Evolutionary conservation across 2,113 vertebrate species (phyloP).

Genomic region (Oncorhynchus nerka): DNA sequence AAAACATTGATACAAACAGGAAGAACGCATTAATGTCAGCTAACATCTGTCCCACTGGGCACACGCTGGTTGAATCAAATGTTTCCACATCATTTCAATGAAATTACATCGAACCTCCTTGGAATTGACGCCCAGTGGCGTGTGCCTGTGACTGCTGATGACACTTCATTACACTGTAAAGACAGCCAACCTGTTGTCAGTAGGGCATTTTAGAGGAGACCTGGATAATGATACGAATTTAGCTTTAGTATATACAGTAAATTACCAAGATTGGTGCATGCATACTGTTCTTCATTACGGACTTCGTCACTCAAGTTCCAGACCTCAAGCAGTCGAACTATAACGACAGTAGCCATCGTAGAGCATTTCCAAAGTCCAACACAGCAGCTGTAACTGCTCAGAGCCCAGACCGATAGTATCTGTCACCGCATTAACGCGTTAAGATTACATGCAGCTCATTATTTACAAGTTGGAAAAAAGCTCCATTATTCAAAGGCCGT

Average conservation of each 20-base stretch:
- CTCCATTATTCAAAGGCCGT: constrained; percentile 28
- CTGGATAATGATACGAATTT: no score
- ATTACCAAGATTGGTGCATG: background rate
- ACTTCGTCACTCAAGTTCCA: background rate
- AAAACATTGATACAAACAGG: no score
- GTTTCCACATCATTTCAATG: no score
- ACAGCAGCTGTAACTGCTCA: background rate
- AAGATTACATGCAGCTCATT: constrained; percentile 12
- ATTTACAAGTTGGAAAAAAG: constrained; percentile 23
- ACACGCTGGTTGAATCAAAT: no score
- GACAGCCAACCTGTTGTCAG: no score
- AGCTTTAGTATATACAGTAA: no score
- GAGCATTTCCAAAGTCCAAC: background rate
- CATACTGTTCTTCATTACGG: background rate
- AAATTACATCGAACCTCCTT: no score
- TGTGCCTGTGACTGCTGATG: background rate
- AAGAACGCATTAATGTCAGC: background rate
- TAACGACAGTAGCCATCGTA: background rate
- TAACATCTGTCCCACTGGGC: background rate
- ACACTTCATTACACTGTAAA: background rate
- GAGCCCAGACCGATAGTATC: constrained; percentile 20
- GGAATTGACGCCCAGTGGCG: background rate
- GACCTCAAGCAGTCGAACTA: background rate
- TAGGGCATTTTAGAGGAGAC: no score
- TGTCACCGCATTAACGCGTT: constrained; percentile 44